Evolutionary conservation across 2,888 invertebrate genomes (phyloP).

Genomic region (Lapara coniferarum): DNA sequence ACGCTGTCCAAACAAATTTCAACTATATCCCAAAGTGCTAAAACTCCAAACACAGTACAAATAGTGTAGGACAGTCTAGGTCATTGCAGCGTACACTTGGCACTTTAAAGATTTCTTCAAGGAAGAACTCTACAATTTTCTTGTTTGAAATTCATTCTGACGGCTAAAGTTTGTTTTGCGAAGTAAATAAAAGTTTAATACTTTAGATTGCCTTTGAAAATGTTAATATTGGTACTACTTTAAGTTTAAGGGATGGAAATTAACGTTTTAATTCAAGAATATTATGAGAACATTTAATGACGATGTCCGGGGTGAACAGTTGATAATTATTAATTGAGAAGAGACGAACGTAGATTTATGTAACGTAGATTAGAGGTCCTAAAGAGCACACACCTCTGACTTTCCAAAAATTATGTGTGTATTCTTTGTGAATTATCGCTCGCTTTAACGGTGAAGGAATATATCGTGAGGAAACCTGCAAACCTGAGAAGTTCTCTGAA

Average conservation of each 20-base stretch:
- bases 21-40: slow-evolving; percentile 20
- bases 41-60: slow-evolving; percentile 32
- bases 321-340: neutral
- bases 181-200: slow-evolving; percentile 63
- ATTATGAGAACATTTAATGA: neutral
- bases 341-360: neutral
- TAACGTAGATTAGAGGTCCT: too few relatives aligned
- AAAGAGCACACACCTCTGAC: too few relatives aligned
- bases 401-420: too few relatives aligned
- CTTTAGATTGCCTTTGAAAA: slow-evolving; percentile 55
- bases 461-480: too few relatives aligned
- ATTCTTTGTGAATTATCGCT: too few relatives aligned
- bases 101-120: slow-evolving; percentile 65
- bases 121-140: slow-evolving; percentile 65
- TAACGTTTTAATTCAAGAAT: slow-evolving; percentile 1
- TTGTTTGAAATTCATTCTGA: slow-evolving; percentile 73
- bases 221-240: slow-evolving; percentile 33
- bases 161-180: slow-evolving; percentile 58
- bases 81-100: slow-evolving; percentile 46
- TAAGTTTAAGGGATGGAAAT: slow-evolving; percentile 31
- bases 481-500: too few relatives aligned
- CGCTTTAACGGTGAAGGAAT: too few relatives aligned
- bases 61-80: slow-evolving; percentile 42
- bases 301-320: neutral
- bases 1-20: slow-evolving; percentile 21